Base-by-base conservation (phyloP, 2,113 vertebrate species). In the Otolemur garnettii region DNA sequence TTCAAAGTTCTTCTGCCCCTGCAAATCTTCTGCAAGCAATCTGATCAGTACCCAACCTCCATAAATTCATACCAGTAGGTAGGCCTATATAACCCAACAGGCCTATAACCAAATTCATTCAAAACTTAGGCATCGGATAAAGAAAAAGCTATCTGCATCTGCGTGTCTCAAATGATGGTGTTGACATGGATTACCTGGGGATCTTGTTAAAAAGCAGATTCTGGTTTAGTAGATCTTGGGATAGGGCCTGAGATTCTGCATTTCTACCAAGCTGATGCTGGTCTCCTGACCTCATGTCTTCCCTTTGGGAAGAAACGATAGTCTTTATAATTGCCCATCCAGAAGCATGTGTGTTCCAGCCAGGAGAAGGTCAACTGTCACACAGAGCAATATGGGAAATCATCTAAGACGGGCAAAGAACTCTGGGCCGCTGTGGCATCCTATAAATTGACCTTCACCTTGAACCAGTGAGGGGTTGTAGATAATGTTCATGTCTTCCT, bases 141-240 rank as follows among this genome's bases (percentile, higher is more conserved):
- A 45, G 57, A 15, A 38, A 86, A 93, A 69, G 42, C 30, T 33
- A 28, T 64, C 42, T 59, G 0, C 60, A 50, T 87, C 66, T 91
- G 68, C 64, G 18, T 74, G 53, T 87, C 84, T 93, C 45, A 69
- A 57, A 72, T 68, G 33, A 4, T 11, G 42, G 53, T 7, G 38
- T 35, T 55, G 53, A 45, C 42, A 45, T 26, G 8, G 30, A 77
- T 66, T 80, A 78, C 68, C 80, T 62, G 33, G n/a, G 11, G 12
- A 38, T 30, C 71, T 81, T 75, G 53, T 66, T 80, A 80, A 90
- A 92, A 90, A 81, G 84, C 22, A 88, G 45, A 81, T 72, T 92
- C 62, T 35, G 64, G 50, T 53, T 62, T 55, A 79, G 42, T 7
- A 24, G 33, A 62, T 93, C 77, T 55, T 55, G 30, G 30, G n/a